Evolutionary conservation across 2,797 vertebrate genomes (phyloP), one percentile per base, ranked within the genome.

Genomic region (Steatocranus sp.): DNA sequence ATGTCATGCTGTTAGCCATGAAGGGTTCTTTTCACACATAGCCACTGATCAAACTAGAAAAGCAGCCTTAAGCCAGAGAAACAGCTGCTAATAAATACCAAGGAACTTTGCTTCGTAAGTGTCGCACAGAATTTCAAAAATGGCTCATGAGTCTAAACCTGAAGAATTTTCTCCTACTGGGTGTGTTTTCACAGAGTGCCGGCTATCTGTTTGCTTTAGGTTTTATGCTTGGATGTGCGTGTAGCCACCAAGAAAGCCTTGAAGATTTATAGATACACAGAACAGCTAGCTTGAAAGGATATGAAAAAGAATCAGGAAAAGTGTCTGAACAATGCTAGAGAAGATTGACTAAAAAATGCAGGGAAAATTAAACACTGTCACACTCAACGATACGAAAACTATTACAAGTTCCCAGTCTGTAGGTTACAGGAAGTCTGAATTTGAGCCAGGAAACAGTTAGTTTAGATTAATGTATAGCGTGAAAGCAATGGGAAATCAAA

Each of bases 201-300:
- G 14, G 79, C 61, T 81, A 80, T 85, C 80, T 87, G 82, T 83
- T 89, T 85, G 77, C 56, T 63, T 85, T 83, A 75, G 79, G 85
- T 91, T 91, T 90, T 78, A 89, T 75, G 86, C 86, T 90, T 15
- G 79, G 77, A 84, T 68, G 78, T 85, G 86, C 73, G 15, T 87
- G 80, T 30, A 87, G 78, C 84, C 81, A 79, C 84, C 2, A 34
- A 83, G 76, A 83, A 82, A 38, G 25, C 36, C 61, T 73, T 6
- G 17, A 73, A 73, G 68, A 48, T 30, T 73, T 48, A 73, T 48
- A 73, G 68, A 48, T 48, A 54, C 49, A 70, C 70, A 61, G 61
- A 79, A 73, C 58, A 27, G 58, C 25, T 2, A 41, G 77, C 50
- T 76, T 81, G 48, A 78, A 83, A 83, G 83, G 61, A 85, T 78